Evolutionary conservation across 1,140 invertebrate genomes (phyloP).

Genomic region (Phymastichus coffea): DNA sequence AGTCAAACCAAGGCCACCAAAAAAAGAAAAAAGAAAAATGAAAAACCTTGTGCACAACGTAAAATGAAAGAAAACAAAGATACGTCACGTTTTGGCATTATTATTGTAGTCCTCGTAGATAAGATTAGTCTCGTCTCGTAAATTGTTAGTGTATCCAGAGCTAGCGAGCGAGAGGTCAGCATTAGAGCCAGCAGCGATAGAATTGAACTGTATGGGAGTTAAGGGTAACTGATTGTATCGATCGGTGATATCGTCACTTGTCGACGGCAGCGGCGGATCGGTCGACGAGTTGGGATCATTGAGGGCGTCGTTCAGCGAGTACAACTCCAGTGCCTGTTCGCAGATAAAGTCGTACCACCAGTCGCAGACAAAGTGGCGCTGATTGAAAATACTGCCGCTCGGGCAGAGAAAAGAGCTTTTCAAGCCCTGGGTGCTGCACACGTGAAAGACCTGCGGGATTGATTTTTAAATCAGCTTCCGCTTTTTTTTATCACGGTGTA

Average conservation of each 20-base stretch:
- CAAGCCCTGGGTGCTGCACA: conserved; percentile 58
- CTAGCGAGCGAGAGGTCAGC: conserved; percentile 38
- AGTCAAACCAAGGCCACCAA: too few species aligned
- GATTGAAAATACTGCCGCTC: conserved; percentile 61
- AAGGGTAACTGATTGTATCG: background rate
- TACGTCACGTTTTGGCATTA: background rate
- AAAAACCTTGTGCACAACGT: too few species aligned
- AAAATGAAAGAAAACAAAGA: background rate
- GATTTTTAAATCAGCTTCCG: too few species aligned
- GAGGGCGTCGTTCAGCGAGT: conserved; percentile 49
- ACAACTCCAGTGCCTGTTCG: conserved; percentile 49
- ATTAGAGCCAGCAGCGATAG: background rate
- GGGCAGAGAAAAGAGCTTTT: conserved; percentile 61
- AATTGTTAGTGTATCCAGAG: conserved; percentile 13
- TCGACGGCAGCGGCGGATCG: background rate
- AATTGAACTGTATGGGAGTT: background rate
- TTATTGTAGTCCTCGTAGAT: conserved; percentile 19
- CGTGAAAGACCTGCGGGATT: conserved; percentile 59
- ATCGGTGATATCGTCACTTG: conserved; percentile 26
- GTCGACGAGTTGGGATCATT: conserved; percentile 9
- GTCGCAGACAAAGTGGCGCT: conserved; percentile 61
- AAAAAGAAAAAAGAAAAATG: too few species aligned
- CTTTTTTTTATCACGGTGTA: background rate
- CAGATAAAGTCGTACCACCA: conserved; percentile 63
- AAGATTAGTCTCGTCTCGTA: conserved; percentile 3